A percentile compares a stretch with the other conserved stretches of the same genome.
phyloP scores from a whole-genome alignment of 2,888 invertebrate genomes.

The Cantharis flavilabris region DNA sequence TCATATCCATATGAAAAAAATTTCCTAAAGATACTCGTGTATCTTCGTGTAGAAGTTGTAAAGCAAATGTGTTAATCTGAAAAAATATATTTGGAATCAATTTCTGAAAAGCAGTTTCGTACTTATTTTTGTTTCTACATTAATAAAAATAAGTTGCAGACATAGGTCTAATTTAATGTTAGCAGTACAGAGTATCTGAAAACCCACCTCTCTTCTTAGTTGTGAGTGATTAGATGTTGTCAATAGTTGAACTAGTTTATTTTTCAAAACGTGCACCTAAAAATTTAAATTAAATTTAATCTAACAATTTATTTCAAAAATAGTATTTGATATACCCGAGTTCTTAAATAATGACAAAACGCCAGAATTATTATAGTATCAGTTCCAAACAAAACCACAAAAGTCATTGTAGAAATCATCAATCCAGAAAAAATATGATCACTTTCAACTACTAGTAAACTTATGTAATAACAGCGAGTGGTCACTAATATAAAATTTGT shows the following conservation, averaged over 20 bases:
- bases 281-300: neutral
- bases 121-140: too few relatives aligned
- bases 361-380: neutral
- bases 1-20: neutral
- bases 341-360: neutral
- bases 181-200: too few relatives aligned
- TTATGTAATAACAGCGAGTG: neutral
- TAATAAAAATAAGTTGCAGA: too few relatives aligned
- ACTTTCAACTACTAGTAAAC: neutral
- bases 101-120: too few relatives aligned
- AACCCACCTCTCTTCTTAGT: neutral
- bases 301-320: neutral
- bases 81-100: neutral
- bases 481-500: neutral
- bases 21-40: neutral
- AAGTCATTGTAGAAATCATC: neutral
- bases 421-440: neutral
- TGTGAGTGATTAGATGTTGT: neutral
- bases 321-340: neutral
- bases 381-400: neutral
- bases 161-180: too few relatives aligned
- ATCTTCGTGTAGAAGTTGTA: neutral
- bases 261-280: neutral
- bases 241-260: neutral
- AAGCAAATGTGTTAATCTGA: neutral